A percentile compares a stretch with the other conserved stretches of the same genome.
These are phyloP conservation scores for Yponomeuta malinellus DNA, from an alignment of 2,888 invertebrate species.

Conservation along the genomic window DNA sequence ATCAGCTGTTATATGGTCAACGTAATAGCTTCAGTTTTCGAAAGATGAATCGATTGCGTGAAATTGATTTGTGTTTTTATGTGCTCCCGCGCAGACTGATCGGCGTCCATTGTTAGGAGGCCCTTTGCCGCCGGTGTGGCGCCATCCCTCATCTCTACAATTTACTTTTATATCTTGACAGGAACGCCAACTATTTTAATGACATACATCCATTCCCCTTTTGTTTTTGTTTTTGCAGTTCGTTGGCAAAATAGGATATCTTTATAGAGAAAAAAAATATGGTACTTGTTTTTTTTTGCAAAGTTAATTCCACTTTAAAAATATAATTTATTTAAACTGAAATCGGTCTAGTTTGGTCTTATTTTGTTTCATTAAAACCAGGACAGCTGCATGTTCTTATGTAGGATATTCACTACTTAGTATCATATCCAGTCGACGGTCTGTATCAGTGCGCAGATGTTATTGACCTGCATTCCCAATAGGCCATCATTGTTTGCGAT, in stretches of 20 bases:
- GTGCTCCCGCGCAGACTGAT: constrained; percentile 41
- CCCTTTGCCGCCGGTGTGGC: constrained; percentile 27
- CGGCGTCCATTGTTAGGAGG: constrained; percentile 40
- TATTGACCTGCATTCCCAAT: constrained; percentile 64
- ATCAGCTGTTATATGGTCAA: neutral
- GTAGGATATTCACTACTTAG: neutral
- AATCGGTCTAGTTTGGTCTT: neutral
- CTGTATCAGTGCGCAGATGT: constrained; percentile 37
- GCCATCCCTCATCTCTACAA: neutral
- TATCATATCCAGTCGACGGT: neutral
- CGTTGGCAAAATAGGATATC: too few relatives aligned
- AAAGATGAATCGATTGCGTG: constrained; percentile 11
- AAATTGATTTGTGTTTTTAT: constrained; percentile 12
- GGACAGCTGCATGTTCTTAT: neutral
- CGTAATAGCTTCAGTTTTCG: neutral
- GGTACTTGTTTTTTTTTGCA: too few relatives aligned
- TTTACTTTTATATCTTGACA: neutral
- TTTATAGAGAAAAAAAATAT: too few relatives aligned
- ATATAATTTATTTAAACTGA: neutral
- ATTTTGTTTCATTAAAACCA: neutral
- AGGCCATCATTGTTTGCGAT: constrained; percentile 59
- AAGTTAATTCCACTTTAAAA: too few relatives aligned
- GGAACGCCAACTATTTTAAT: neutral
- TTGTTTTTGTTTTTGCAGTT: neutral
- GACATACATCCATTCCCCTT: neutral